These are phyloP conservation scores for Prunella strophiata DNA, from an alignment of 2,797 vertebrate genomes.

Conservation along the genomic window DNA sequence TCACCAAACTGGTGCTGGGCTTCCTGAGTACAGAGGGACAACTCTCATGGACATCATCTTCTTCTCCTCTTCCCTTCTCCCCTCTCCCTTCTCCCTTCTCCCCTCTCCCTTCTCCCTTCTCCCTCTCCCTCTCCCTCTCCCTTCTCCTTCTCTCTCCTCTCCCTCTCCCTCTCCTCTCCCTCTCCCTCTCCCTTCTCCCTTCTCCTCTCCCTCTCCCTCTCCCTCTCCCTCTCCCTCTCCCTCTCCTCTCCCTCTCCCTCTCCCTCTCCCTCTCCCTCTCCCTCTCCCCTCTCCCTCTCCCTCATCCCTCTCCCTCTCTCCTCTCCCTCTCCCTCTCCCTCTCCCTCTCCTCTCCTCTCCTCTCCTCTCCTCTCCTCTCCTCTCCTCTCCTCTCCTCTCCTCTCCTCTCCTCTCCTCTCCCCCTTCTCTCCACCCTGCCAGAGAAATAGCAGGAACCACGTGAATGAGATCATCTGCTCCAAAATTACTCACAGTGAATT, in stretches of 20 bases:
- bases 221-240: too few relatives aligned
- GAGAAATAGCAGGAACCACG: constrained; percentile 38
- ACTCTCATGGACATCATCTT: background rate
- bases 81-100: too few relatives aligned
- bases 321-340: background rate
- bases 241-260: too few relatives aligned
- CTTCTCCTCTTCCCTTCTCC: background rate
- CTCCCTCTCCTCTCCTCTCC: too few relatives aligned
- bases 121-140: background rate
- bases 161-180: background rate
- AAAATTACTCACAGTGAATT: constrained; percentile 68
- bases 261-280: too few relatives aligned
- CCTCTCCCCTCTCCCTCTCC: too few relatives aligned
- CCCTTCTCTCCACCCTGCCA: accelerated
- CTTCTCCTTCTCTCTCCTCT: background rate
- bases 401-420: background rate
- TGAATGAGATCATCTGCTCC: constrained; percentile 62
- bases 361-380: background rate
- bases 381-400: background rate
- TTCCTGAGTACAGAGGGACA: accelerated
- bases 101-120: background rate
- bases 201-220: too few relatives aligned
- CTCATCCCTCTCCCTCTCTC: too few relatives aligned
- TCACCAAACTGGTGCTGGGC: background rate
- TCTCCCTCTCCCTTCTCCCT: background rate